Evolutionary conservation across 2,888 invertebrate species (phyloP).

Genomic region (Catonia carolina): DNA sequence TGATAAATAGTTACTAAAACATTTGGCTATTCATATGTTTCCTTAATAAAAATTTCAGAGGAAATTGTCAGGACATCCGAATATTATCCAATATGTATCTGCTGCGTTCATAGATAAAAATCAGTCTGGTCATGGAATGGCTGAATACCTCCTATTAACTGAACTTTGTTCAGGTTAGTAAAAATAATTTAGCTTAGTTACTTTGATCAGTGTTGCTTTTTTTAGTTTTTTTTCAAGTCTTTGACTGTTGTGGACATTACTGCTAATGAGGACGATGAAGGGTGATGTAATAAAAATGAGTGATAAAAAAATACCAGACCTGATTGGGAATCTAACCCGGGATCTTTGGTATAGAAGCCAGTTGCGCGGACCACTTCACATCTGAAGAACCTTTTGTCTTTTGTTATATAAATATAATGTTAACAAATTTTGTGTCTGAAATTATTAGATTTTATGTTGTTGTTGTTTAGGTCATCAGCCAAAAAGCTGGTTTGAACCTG

Average conservation of each 20-base stretch:
- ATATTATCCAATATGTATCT: conserved; percentile 84
- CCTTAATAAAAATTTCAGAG: conserved; percentile 46
- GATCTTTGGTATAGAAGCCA: too few relatives aligned
- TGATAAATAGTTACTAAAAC: too few relatives aligned
- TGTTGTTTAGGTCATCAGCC: too few relatives aligned
- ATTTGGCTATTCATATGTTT: neutral
- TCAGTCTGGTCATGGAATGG: conserved; percentile 70
- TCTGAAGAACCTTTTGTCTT: too few relatives aligned
- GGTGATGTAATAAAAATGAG: neutral
- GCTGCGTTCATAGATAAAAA: conserved; percentile 73
- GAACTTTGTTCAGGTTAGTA: conserved; percentile 79
- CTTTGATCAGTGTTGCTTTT: neutral
- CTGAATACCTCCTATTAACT: conserved; percentile 86
- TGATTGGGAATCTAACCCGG: too few relatives aligned
- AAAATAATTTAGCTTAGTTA: neutral
- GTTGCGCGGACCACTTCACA: too few relatives aligned
- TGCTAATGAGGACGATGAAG: neutral
- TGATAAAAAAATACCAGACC: too few relatives aligned
- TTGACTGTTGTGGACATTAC: neutral
- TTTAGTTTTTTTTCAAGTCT: too few relatives aligned
- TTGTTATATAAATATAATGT: too few relatives aligned
- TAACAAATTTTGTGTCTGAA: too few relatives aligned
- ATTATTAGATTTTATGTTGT: too few relatives aligned
- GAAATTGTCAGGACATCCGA: conserved; percentile 83
- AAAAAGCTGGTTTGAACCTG: too few relatives aligned